These are phyloP conservation scores for Baronia brevicornis DNA, from an alignment of 2,888 invertebrate species.

Conservation along the genomic window DNA sequence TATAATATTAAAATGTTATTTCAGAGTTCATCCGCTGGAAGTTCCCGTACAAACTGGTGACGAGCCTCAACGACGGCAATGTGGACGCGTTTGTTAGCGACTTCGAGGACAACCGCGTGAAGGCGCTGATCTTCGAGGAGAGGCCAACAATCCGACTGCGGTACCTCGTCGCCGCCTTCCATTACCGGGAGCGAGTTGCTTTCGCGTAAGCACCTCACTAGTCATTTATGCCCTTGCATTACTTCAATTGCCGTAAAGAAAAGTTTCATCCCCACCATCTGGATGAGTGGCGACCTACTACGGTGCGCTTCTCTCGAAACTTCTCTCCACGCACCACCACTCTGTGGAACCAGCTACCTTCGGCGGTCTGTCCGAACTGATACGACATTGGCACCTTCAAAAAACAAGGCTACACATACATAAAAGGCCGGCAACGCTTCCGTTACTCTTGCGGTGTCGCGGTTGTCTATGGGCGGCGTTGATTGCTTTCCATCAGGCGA, in stretches of 20 bases:
- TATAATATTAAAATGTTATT: constrained; percentile 19
- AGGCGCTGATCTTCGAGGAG: constrained; percentile 91
- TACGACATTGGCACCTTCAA: too few relatives aligned
- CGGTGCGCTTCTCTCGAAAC: too few relatives aligned
- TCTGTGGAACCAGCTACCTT: too few relatives aligned
- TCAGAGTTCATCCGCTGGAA: constrained; percentile 90
- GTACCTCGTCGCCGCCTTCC: constrained; percentile 91
- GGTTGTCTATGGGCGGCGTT: too few relatives aligned
- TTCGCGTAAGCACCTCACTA: constrained; percentile 81
- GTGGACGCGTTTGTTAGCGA: constrained; percentile 87
- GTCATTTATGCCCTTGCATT: constrained; percentile 1
- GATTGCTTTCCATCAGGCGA: too few relatives aligned
- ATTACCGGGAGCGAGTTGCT: constrained; percentile 88
- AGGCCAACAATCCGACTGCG: constrained; percentile 84
- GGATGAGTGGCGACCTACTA: too few relatives aligned
- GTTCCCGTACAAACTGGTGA: constrained; percentile 88
- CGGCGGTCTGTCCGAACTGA: too few relatives aligned
- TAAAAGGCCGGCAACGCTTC: too few relatives aligned
- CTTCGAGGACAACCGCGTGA: constrained; percentile 94
- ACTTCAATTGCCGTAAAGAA: background rate
- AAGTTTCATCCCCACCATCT: too few relatives aligned
- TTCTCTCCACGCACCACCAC: too few relatives aligned
- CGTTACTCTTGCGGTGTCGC: too few relatives aligned
- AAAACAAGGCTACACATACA: too few relatives aligned
- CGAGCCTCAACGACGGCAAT: constrained; percentile 81